Evolutionary conservation across 2,797 vertebrate species (phyloP).

Genomic region (Sebastes reedi): DNA sequence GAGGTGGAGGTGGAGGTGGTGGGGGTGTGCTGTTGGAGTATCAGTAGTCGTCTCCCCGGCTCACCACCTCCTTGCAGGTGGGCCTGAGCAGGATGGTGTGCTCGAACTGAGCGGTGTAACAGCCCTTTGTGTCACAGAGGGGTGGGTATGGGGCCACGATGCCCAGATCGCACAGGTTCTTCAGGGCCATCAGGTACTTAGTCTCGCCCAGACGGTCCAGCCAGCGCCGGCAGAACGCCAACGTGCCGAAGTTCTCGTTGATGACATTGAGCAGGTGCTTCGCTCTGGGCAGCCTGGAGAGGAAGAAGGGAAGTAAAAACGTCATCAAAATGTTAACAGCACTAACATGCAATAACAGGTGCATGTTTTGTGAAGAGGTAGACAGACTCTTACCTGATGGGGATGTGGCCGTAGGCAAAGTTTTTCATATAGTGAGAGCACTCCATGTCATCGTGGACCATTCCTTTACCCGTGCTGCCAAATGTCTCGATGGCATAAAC

Average conservation of each 20-base stretch:
- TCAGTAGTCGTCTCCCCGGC: slow-evolving; percentile 98
- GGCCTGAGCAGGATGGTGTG: slow-evolving; percentile 98
- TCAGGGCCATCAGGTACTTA: slow-evolving; percentile 99
- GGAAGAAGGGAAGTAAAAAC: background rate
- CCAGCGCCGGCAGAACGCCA: slow-evolving; percentile 99
- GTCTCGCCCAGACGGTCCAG: slow-evolving; percentile 97
- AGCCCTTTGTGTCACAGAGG: slow-evolving; percentile 97
- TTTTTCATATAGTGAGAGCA: slow-evolving; percentile 99
- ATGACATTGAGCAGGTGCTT: slow-evolving; percentile 97
- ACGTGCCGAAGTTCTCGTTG: slow-evolving; percentile 98
- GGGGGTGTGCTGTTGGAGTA: background rate
- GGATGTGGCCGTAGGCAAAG: slow-evolving; percentile 97
- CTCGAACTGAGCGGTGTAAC: slow-evolving; percentile 98
- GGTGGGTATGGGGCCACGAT: slow-evolving; percentile 98
- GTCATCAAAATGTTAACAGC: background rate
- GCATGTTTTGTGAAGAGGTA: background rate
- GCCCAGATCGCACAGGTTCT: slow-evolving; percentile 98
- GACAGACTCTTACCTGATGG: slow-evolving; percentile 89
- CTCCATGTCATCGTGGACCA: slow-evolving; percentile 99
- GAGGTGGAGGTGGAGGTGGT: background rate
- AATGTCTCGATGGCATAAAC: slow-evolving; percentile 99
- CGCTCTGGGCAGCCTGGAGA: slow-evolving; percentile 91
- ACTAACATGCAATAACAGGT: background rate
- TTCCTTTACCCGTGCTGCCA: slow-evolving; percentile 97
- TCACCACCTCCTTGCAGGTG: slow-evolving; percentile 99